Percentiles rank a stretch among this genome's conserved stretches.
Evolutionary conservation across 1,140 invertebrate species (phyloP).

Genomic region (Drosophila nikananu): DNA sequence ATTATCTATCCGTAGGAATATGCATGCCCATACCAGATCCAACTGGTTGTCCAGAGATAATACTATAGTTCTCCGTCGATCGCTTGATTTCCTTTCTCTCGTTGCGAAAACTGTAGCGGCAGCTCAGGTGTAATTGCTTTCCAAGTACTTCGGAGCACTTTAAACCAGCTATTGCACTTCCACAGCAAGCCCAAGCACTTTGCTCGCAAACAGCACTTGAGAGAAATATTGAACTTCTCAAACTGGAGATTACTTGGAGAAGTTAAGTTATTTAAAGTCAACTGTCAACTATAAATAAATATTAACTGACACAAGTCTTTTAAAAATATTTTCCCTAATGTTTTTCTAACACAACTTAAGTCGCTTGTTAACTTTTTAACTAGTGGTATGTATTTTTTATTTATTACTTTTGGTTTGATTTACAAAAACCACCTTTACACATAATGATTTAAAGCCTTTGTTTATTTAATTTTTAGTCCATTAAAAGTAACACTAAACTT

Average conservation of each 20-base stretch:
- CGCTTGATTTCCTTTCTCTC: conserved; percentile 31
- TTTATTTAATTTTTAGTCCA: not conserved
- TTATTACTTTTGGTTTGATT: not conserved
- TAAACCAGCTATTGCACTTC: conserved; percentile 16
- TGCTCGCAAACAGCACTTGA: conserved; percentile 2
- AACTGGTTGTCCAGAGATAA: conserved; percentile 53
- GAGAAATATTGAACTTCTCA: not conserved
- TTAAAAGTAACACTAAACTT: not conserved
- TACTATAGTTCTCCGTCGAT: conserved; percentile 35
- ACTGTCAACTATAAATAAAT: not conserved
- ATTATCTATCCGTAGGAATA: conserved; percentile 35
- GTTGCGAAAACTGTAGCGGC: conserved; percentile 19
- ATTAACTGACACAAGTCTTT: not conserved
- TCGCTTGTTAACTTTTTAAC: not conserved
- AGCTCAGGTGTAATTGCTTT: conserved; percentile 37
- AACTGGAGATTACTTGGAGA: not conserved
- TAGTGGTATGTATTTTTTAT: not conserved
- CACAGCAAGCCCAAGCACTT: not conserved
- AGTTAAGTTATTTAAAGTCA: not conserved
- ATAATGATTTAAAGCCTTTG: not conserved
- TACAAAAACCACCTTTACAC: not conserved
- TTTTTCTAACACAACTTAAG: not conserved
- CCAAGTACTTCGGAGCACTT: conserved; percentile 15
- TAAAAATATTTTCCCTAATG: not conserved
- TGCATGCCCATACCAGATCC: conserved; percentile 36